Conservation (phyloP, 92 coral and sea anemone species). For the Pocillopora grandis region DNA sequence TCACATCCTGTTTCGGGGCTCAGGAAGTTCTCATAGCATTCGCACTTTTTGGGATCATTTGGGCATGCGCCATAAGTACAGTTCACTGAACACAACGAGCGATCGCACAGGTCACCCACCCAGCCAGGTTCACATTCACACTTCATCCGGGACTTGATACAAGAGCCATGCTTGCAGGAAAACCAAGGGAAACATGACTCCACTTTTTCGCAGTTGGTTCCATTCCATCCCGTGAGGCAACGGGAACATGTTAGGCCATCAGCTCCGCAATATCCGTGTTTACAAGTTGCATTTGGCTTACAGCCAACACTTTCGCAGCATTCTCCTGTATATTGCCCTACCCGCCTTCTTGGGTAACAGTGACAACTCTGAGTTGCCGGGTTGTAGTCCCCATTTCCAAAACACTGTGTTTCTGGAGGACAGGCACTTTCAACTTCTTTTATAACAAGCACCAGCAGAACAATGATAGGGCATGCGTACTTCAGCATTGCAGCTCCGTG, state of each 20-base stretch:
- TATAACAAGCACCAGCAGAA: not conserved
- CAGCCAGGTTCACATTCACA: conserved; percentile 93
- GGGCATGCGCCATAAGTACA: conserved; percentile 80
- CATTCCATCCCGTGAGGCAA: conserved; percentile 82
- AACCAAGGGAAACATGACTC: conserved; percentile 85
- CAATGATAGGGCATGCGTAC: not conserved
- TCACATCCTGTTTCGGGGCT: conserved; percentile 80
- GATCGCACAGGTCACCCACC: conserved; percentile 90
- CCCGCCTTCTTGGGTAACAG: conserved; percentile 32
- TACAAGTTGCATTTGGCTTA: conserved; percentile 72
- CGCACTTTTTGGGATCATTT: conserved; percentile 80
- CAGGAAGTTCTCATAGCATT: conserved; percentile 64
- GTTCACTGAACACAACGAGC: conserved; percentile 67
- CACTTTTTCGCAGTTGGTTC: conserved; percentile 69
- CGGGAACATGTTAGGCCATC: conserved; percentile 69
- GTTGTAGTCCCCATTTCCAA: conserved; percentile 75
- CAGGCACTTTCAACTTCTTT: conserved; percentile 21
- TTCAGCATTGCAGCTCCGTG: not conserved
- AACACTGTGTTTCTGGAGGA: conserved; percentile 73
- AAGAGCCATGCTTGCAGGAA: conserved; percentile 78
- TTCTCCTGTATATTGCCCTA: conserved; percentile 60
- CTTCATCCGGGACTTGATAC: conserved; percentile 72
- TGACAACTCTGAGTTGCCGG: conserved; percentile 58
- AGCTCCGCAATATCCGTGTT: conserved; percentile 73
- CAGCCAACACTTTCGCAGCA: conserved; percentile 86